phyloP scores from a whole-genome alignment of 2,888 invertebrate species.

The Shargacucullia verbasci region DNA sequence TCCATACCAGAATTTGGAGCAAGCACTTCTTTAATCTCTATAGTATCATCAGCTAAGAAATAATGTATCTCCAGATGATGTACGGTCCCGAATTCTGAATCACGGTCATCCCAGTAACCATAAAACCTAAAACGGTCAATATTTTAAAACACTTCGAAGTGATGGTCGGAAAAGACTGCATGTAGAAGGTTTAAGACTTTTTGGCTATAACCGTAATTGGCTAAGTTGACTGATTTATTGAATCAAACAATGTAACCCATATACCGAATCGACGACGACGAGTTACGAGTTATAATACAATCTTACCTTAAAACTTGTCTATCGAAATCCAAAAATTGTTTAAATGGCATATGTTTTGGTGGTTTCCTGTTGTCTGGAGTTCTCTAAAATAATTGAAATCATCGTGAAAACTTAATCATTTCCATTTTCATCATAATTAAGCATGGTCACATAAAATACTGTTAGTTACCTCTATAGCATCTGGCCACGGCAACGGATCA shows the following conservation, averaged over 20 bases:
- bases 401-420: background rate
- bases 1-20: constrained; percentile 92
- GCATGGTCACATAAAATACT: background rate
- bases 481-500: constrained; percentile 88
- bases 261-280: too few relatives aligned
- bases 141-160: background rate
- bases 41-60: constrained; percentile 96
- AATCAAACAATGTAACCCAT: too few relatives aligned
- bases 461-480: constrained; percentile 72
- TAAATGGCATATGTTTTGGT: constrained; percentile 90
- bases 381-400: constrained; percentile 71
- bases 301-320: constrained; percentile 89
- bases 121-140: constrained; percentile 89
- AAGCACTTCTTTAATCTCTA: constrained; percentile 94
- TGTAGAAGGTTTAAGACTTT: too few relatives aligned
- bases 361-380: constrained; percentile 59
- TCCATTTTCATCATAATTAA: too few relatives aligned
- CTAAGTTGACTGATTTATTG: too few relatives aligned
- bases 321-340: constrained; percentile 95
- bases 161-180: too few relatives aligned
- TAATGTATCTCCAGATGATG: constrained; percentile 95
- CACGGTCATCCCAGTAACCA: constrained; percentile 97
- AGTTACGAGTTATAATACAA: too few relatives aligned
- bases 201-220: too few relatives aligned
- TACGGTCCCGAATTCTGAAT: constrained; percentile 92